These are phyloP conservation scores for Caenorhabditis sp. DNA, from an alignment of 2,888 invertebrate genomes.

Conservation along the genomic window DNA sequence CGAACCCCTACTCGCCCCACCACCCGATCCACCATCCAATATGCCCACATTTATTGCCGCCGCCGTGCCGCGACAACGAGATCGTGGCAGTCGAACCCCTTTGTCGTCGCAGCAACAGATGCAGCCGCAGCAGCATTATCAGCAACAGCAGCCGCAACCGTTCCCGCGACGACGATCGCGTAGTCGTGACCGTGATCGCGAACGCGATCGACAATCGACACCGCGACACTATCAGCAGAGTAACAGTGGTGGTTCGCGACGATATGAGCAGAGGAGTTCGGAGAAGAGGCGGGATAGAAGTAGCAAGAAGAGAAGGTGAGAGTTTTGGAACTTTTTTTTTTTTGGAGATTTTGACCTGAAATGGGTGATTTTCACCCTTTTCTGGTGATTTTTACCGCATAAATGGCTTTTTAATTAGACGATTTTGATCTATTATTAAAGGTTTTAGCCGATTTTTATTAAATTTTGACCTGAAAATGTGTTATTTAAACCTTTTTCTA, in stretches of 20 bases:
- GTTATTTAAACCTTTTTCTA: no score
- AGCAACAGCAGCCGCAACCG: neutral
- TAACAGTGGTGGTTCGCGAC: neutral
- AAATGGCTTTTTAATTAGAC: no score
- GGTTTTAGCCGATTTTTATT: no score
- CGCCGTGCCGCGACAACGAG: neutral
- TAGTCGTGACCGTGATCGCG: neutral
- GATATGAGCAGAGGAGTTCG: neutral
- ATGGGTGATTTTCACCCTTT: no score
- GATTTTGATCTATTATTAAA: no score
- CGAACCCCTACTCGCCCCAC: neutral
- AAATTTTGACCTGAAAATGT: no score
- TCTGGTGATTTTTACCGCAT: no score
- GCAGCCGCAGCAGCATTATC: no score
- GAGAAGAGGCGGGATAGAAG: no score
- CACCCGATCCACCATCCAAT: slow-evolving; percentile 9
- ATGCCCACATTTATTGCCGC: neutral
- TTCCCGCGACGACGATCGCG: neutral
- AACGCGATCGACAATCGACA: neutral
- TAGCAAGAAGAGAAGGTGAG: neutral
- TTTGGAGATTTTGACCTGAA: neutral
- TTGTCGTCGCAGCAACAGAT: neutral
- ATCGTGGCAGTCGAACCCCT: neutral
- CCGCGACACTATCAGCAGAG: neutral
- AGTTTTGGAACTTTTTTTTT: no score